Conservation (phyloP, 2,797 vertebrate species). For the Sebastes matsubarae region DNA sequence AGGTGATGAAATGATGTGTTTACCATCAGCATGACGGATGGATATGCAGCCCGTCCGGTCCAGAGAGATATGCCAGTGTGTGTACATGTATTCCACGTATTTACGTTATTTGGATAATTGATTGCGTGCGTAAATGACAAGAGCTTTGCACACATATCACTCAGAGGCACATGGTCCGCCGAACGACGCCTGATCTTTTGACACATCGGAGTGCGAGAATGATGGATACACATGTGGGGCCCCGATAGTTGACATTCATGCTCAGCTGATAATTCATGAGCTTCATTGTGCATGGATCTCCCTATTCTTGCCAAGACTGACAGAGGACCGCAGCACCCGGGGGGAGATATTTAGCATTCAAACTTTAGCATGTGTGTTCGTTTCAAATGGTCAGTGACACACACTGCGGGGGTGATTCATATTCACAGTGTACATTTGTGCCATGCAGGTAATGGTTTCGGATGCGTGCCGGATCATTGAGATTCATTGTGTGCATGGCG, state of each 20-base stretch:
- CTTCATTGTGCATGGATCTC: slow-evolving; percentile 66
- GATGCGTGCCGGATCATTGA: slow-evolving; percentile 67
- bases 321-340: slow-evolving; percentile 23
- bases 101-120: slow-evolving; percentile 65
- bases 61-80: slow-evolving; percentile 7
- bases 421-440: slow-evolving; percentile 68
- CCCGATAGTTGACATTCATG: slow-evolving; percentile 66
- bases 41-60: slow-evolving; percentile 27
- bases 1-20: slow-evolving; percentile 51
- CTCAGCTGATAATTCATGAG: slow-evolving; percentile 74
- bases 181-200: slow-evolving; percentile 56
- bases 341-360: slow-evolving; percentile 65
- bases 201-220: slow-evolving; percentile 50
- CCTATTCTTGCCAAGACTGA: slow-evolving; percentile 46
- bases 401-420: slow-evolving; percentile 46
- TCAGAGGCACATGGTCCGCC: slow-evolving; percentile 12
- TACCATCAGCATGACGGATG: slow-evolving; percentile 42
- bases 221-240: slow-evolving; percentile 69
- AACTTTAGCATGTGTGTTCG: slow-evolving; percentile 25
- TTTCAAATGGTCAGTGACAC: slow-evolving; percentile 62
- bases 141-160: slow-evolving; percentile 49
- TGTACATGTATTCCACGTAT: slow-evolving; percentile 17
- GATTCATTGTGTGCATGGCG: slow-evolving; percentile 61
- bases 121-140: slow-evolving; percentile 59
- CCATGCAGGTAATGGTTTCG: slow-evolving; percentile 60